phyloP scores from a whole-genome alignment of 2,113 vertebrate genomes.

The Anarrhichthys ocellatus region DNA sequence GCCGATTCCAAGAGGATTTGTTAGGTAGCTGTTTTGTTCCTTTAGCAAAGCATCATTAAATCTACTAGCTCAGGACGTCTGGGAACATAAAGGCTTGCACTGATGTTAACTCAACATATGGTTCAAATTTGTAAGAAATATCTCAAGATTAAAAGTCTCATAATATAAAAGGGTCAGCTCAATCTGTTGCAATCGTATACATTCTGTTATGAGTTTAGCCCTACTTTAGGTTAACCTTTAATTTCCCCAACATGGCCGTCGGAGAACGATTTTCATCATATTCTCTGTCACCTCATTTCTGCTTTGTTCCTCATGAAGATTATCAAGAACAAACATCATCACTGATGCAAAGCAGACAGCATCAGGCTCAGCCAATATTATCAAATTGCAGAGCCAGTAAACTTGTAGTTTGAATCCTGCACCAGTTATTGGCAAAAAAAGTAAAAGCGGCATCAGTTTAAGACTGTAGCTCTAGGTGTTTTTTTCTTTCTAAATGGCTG shows the following conservation, averaged over 20 bases:
- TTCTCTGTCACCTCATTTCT: neutral
- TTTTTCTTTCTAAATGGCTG: neutral
- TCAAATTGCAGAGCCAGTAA: constrained; percentile 3
- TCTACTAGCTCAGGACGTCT: constrained; percentile 49
- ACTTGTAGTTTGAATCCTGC: neutral
- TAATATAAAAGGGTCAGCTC: constrained; percentile 28
- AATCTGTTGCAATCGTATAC: constrained; percentile 28
- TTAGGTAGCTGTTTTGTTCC: constrained; percentile 64
- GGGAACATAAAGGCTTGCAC: constrained; percentile 58
- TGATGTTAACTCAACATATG: constrained; percentile 67
- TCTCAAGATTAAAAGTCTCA: constrained; percentile 58
- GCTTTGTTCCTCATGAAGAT: constrained; percentile 5
- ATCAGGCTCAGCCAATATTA: constrained; percentile 9
- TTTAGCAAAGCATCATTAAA: constrained; percentile 58
- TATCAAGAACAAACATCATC: constrained; percentile 21
- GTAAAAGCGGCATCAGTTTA: neutral
- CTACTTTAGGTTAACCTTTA: constrained; percentile 30
- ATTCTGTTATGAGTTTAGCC: constrained; percentile 31
- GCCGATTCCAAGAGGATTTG: constrained; percentile 46
- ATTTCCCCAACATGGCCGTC: constrained; percentile 26
- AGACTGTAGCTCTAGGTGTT: neutral
- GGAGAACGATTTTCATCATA: neutral
- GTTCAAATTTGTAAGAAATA: constrained; percentile 59
- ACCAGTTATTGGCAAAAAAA: neutral
- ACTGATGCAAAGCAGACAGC: constrained; percentile 14